phyloP scores from a whole-genome alignment of 2,113 vertebrate species.

The Hippocampus abdominalis region DNA sequence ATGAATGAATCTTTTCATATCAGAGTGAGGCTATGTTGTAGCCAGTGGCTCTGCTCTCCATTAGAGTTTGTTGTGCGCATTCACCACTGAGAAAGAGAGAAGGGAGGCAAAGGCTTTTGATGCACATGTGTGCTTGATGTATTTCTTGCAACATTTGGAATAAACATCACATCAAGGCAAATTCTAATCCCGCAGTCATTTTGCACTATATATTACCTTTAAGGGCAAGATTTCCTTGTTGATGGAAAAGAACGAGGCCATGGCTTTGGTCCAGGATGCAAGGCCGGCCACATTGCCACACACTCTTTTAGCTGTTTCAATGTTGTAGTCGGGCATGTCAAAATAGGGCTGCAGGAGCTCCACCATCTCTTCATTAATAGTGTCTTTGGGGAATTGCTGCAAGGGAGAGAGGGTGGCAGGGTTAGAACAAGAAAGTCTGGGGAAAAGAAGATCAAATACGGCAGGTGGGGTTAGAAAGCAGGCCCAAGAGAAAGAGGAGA shows the following conservation, averaged over 20 bases:
- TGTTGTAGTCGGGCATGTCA: conserved; percentile 92
- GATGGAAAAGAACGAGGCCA: conserved; percentile 90
- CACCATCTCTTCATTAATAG: conserved; percentile 90
- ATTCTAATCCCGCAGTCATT: background rate
- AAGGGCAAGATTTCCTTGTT: conserved; percentile 95
- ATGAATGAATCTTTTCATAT: conserved; percentile 33
- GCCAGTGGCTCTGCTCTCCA: conserved; percentile 11
- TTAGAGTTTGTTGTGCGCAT: conserved; percentile 1
- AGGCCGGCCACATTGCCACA: conserved; percentile 94
- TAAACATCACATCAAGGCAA: background rate
- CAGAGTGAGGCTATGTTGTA: background rate
- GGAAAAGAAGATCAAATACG: conserved; percentile 4
- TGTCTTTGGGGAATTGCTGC: conserved; percentile 95
- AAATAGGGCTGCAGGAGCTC: conserved; percentile 92
- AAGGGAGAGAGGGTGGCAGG: conserved; percentile 8
- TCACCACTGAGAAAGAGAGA: conserved; percentile 17
- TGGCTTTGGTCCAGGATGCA: conserved; percentile 94
- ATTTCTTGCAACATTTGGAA: background rate
- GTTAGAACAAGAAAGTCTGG: background rate
- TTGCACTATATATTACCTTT: conserved; percentile 74
- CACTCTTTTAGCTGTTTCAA: conserved; percentile 87
- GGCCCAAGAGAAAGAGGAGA: background rate
- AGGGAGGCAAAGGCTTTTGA: background rate
- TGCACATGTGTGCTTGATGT: background rate
- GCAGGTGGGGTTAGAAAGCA: background rate